Percentiles rank a stretch among this genome's conserved stretches.
phyloP scores from a whole-genome alignment of 2,888 invertebrate species.

The Epinotia bilunana region DNA sequence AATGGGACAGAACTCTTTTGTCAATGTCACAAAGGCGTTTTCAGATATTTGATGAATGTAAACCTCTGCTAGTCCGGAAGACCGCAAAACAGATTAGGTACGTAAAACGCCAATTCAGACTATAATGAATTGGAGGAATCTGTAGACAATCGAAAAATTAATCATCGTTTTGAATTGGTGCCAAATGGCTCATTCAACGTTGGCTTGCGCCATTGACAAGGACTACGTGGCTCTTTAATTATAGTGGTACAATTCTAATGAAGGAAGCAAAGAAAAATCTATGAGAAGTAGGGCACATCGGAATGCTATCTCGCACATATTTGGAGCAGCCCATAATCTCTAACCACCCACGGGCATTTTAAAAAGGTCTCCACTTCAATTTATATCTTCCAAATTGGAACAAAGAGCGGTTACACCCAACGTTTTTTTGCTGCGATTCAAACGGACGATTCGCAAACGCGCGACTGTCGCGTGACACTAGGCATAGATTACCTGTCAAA shows the following conservation, averaged over 20 bases:
- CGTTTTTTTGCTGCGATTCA: too few species aligned
- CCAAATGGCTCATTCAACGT: slow-evolving; percentile 40
- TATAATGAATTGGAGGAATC: slow-evolving; percentile 29
- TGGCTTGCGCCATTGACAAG: slow-evolving; percentile 10
- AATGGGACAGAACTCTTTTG: too few species aligned
- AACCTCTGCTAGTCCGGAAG: neutral
- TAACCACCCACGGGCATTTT: too few species aligned
- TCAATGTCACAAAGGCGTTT: too few species aligned
- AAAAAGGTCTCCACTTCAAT: too few species aligned
- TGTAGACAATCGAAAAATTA: slow-evolving; percentile 34
- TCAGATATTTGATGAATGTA: neutral
- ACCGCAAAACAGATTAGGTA: slow-evolving; percentile 16
- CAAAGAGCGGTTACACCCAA: too few species aligned
- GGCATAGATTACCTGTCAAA: too few species aligned
- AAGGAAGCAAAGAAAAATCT: neutral
- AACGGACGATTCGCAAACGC: too few species aligned
- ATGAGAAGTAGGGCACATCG: neutral
- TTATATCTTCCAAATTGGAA: too few species aligned
- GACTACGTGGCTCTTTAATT: neutral
- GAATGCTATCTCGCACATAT: too few species aligned
- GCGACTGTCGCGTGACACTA: too few species aligned
- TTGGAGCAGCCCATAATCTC: too few species aligned
- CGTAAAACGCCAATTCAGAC: slow-evolving; percentile 24
- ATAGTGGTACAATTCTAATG: slow-evolving; percentile 10
- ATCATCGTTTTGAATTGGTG: slow-evolving; percentile 28